These are phyloP conservation scores for Acromyrmex charruanus DNA, from an alignment of 1,140 invertebrate species.

Conservation along the genomic window DNA sequence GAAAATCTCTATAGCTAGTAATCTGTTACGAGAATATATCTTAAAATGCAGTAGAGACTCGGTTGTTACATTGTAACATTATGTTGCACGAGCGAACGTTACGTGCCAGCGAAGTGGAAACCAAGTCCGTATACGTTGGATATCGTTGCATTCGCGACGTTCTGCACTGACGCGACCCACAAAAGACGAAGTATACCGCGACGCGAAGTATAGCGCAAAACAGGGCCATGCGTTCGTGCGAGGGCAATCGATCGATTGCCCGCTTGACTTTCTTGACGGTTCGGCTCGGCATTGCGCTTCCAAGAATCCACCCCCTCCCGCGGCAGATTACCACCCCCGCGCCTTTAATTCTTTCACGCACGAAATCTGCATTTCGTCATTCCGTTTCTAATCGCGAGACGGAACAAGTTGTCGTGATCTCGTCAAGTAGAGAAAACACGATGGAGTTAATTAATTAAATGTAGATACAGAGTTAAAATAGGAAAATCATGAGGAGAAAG, in stretches of 20 bases:
- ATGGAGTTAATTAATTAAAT: conserved; percentile 7
- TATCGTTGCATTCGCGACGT: conserved; percentile 63
- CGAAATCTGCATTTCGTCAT: background rate
- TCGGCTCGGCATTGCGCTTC: conserved; percentile 54
- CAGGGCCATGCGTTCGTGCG: conserved; percentile 75
- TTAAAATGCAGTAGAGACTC: background rate
- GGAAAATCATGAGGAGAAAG: background rate
- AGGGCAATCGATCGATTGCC: conserved; percentile 76
- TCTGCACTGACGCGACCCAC: conserved; percentile 70
- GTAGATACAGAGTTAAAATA: background rate
- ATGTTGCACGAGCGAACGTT: background rate
- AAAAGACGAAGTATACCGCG: conserved; percentile 73
- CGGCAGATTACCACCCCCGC: conserved; percentile 1
- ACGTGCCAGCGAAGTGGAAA: background rate
- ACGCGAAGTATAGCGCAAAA: conserved; percentile 68
- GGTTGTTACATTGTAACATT: background rate
- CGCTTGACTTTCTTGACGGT: conserved; percentile 68
- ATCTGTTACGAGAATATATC: conserved; percentile 4
- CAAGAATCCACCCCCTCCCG: conserved; percentile 32
- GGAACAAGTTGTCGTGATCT: background rate
- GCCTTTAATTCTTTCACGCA: conserved; percentile 13
- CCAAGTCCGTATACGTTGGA: background rate
- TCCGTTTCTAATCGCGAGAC: background rate
- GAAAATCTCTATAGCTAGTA: background rate
- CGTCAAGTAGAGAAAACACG: background rate